These are phyloP conservation scores for Smithornis capensis DNA, from an alignment of 2,113 vertebrate genomes.

Conservation along the genomic window DNA sequence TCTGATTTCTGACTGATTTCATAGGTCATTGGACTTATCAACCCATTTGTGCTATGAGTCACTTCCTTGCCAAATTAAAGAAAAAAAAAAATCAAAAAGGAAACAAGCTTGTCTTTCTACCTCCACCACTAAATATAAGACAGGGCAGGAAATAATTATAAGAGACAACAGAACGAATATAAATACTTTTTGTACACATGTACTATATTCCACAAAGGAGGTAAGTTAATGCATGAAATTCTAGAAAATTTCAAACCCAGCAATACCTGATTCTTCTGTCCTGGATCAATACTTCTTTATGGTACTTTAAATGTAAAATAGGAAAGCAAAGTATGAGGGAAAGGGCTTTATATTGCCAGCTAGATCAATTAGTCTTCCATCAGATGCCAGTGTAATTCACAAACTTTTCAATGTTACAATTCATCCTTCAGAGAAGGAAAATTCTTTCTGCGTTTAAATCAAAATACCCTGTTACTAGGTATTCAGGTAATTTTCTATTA, in stretches of 20 bases:
- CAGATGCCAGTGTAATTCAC: background rate
- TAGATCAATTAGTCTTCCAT: background rate
- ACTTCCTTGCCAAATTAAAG: background rate
- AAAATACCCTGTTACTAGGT: background rate
- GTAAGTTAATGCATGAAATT: background rate
- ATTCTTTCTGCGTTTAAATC: background rate
- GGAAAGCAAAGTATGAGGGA: background rate
- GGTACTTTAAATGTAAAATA: background rate
- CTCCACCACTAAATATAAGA: background rate
- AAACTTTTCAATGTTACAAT: background rate
- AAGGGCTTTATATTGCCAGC: background rate
- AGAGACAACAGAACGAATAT: background rate
- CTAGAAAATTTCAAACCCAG: background rate
- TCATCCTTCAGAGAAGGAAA: background rate
- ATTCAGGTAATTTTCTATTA: background rate
- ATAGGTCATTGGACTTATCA: background rate
- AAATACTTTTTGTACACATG: background rate
- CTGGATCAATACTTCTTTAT: background rate
- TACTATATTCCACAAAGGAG: background rate
- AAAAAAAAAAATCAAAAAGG: background rate
- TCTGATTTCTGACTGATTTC: constrained; percentile 6
- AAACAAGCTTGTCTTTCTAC: background rate
- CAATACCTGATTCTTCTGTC: background rate
- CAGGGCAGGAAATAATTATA: background rate
- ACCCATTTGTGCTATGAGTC: background rate